These are phyloP conservation scores for Drosophila eugracilis DNA, from an alignment of 1,140 invertebrate genomes.

Conservation along the genomic window DNA sequence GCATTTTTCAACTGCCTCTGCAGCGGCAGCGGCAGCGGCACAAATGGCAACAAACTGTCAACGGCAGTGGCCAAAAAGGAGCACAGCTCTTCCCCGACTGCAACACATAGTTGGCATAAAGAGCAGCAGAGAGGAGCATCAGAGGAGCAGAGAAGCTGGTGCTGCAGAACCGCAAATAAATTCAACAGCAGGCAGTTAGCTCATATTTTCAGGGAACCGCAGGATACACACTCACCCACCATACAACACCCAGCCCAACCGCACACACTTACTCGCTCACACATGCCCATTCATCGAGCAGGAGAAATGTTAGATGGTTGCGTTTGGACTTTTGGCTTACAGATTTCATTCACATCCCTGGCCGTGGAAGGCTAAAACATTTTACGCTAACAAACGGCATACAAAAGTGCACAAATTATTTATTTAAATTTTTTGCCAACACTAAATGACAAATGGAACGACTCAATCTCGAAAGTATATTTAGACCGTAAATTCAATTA, in stretches of 20 bases:
- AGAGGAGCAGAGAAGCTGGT: constrained; percentile 20
- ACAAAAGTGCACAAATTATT: constrained; percentile 30
- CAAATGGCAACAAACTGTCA: constrained; percentile 63
- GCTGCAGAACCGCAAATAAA: constrained; percentile 66
- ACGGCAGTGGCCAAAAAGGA: constrained; percentile 51
- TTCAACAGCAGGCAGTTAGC: constrained; percentile 68
- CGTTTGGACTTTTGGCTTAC: constrained; percentile 3
- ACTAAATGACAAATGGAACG: constrained; percentile 19
- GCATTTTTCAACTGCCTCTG: constrained; percentile 54
- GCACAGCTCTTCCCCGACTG: constrained; percentile 6
- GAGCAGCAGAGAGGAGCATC: constrained; percentile 7
- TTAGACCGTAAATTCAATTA: constrained; percentile 29
- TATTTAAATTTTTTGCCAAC: constrained; percentile 37
- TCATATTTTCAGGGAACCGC: constrained; percentile 55
- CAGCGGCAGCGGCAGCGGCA: constrained; percentile 26
- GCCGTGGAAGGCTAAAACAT: constrained; percentile 21
- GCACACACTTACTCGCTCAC: constrained; percentile 22
- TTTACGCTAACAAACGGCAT: not conserved
- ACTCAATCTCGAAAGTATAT: constrained; percentile 19
- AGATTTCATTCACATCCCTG: constrained; percentile 29
- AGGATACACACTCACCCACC: constrained; percentile 13
- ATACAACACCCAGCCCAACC: no score
- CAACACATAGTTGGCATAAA: constrained; percentile 38
- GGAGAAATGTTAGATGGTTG: constrained; percentile 40
- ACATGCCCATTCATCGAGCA: constrained; percentile 20